phyloP scores from a whole-genome alignment of 1,140 invertebrate genomes.

The Atopsyche davidsoni region DNA sequence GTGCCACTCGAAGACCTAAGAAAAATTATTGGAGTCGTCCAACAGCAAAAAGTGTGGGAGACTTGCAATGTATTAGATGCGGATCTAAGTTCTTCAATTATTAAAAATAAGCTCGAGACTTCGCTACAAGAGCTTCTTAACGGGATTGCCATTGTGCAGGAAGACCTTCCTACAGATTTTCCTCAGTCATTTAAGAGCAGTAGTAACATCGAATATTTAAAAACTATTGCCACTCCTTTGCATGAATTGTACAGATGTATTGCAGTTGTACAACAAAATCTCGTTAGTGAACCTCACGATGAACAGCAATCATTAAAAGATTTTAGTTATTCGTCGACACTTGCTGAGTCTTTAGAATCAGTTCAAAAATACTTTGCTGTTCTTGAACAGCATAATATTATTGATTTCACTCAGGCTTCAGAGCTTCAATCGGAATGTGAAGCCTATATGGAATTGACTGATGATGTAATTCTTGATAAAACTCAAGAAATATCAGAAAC shows the following conservation, averaged over 20 bases:
- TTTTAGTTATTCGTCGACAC: constrained; percentile 12
- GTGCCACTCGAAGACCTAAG: constrained; percentile 31
- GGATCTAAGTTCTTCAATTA: neutral
- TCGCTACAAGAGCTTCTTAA: constrained; percentile 18
- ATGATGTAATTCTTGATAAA: neutral
- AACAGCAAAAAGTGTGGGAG: constrained; percentile 30
- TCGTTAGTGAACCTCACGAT: constrained; percentile 27
- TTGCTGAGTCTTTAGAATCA: constrained; percentile 28
- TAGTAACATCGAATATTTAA: constrained; percentile 1
- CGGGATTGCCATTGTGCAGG: constrained; percentile 20
- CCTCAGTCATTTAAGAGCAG: neutral
- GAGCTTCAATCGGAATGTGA: too few relatives aligned
- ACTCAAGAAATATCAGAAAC: neutral
- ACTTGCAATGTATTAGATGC: constrained; percentile 12
- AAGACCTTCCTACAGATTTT: constrained; percentile 6
- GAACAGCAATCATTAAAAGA: constrained; percentile 15
- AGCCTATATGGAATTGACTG: too few relatives aligned
- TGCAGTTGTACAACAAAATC: constrained; percentile 34
- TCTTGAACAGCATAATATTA: constrained; percentile 24
- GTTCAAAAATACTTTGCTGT: constrained; percentile 30
- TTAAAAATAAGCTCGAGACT: constrained; percentile 6
- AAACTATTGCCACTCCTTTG: constrained; percentile 37
- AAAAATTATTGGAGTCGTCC: constrained; percentile 28
- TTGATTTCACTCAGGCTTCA: constrained; percentile 11
- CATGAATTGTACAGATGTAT: constrained; percentile 40